Base-by-base conservation (phyloP, 1,140 invertebrate species). In the Magallana angulata region DNA sequence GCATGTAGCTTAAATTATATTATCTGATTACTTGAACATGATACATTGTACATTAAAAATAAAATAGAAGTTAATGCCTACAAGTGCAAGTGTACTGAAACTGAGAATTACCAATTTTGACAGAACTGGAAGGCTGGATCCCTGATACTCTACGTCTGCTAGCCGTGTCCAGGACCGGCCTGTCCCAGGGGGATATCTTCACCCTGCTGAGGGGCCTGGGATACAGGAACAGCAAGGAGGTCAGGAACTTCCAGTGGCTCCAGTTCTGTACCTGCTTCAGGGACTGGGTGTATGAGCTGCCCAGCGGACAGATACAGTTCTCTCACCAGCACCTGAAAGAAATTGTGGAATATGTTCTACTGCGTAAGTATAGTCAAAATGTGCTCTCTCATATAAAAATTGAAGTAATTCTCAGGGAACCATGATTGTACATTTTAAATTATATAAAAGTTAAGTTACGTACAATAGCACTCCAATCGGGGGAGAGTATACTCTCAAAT, bases 101-200 rank as follows among this genome's bases (percentile, higher is more conserved):
- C 36, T 4, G 36, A 48, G 36, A 48, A 48, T 48, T 48, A 48
- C 36, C 36, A 48, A 48, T 48, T 48, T 48, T 82, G 56, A 9
- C 88, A 94, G 93, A 92, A 68, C 91, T 91, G 84, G 88, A 91
- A 56, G 94, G 94, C 24, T 95, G 94, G 94, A 91, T 95, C 12
- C 91, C 92, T 9, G 94, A 94, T 83, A 91, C 92, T 9, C 90
- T 95, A 8, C 92, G 94, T 76, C 89, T 95, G 24, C 87, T 95
- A 9, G 92, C 92, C 12, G 85, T 93, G 56, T 94, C 94, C 9
- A 81, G 92, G 30, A 91, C 93, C 64, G 94, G 94, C 5, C 88
- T 95, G 12, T 91, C 86, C 6, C 88, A 92, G 48, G 82, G 84
- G 14, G 92, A 94, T 57, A 85, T 95, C 7, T 87, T 94, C 16